Evolutionary conservation across 2,888 invertebrate species (phyloP), one percentile per base, ranked within the genome.

Genomic region (Blastobasis lacticolella): DNA sequence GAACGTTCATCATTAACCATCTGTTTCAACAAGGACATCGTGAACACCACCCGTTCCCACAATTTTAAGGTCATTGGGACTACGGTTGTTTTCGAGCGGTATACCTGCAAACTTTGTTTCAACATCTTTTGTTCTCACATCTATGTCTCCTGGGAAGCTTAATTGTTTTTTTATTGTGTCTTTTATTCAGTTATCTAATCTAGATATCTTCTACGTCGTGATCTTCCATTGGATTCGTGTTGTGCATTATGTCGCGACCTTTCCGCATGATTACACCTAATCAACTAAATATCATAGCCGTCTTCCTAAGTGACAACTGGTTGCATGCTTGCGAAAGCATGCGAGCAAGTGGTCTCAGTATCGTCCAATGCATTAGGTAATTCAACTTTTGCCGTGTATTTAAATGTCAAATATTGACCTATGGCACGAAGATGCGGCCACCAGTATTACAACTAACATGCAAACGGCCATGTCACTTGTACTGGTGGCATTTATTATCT

Each of bases 401-500:
- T 67, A 84, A 88, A 87, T 86, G 85, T 76, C 84, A 85, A 80
- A 84, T 76, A 75, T 74, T 86, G 83, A 87, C 86, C 85, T 71
- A 70, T 75, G 80, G 75, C 77, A 74, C 58, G 69, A 54, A 62
- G 64, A 67, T 62, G 58, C 61, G 60, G 73, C 76, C 72, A 81
- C 81, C 73, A 69, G 75, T 78, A 63, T 76, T 69, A 59, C 48
- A 38, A 45, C 54, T 44, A 36, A 48, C 45, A 50, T 45, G 42
- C 36, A 36, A 49, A 36, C 8, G 10, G 40, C 48, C 38, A 23
- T 47, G 10, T 10, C 10, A 48, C 37, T 44, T 23, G 41, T 23
- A 23, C 23, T 23, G 9, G 37, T 47, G 51, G n/a, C 47, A 48
- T 51, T 48, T 51, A 38, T 43, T n/a, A 45, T 9, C 45, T 41